Conservation (phyloP, 2,113 vertebrate genomes). For the Protobothrops flavoviridis region DNA sequence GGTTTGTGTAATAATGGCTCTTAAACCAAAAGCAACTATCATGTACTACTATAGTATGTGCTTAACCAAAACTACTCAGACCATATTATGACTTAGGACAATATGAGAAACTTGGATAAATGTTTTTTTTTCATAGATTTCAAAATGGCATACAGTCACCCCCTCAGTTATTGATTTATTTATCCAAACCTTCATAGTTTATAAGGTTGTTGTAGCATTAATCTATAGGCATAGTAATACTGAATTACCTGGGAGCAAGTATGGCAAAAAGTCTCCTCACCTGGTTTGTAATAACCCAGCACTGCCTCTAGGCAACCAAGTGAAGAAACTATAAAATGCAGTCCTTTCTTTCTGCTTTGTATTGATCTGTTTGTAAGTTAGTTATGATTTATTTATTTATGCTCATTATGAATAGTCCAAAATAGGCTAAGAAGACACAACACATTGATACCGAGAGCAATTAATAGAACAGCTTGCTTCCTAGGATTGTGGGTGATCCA, state of each 20-base stretch:
- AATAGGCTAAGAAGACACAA: neutral
- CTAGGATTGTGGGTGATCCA: neutral
- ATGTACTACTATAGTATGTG: neutral
- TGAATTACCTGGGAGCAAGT: neutral
- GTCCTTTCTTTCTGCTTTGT: neutral
- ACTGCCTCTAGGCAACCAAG: neutral
- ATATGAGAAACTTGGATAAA: neutral
- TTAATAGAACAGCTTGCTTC: neutral
- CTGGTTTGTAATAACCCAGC: neutral
- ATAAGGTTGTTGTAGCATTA: neutral
- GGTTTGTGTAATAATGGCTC: neutral
- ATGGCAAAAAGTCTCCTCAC: neutral
- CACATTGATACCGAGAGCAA: neutral
- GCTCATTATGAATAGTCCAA: neutral
- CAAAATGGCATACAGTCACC: neutral
- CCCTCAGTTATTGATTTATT: neutral
- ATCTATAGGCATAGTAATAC: neutral
- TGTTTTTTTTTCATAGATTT: neutral
- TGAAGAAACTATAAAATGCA: neutral
- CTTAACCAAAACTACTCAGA: neutral
- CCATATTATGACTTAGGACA: neutral
- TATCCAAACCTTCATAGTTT: neutral
- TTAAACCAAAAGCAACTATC: neutral
- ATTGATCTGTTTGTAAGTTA: neutral
- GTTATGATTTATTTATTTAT: neutral